A percentile compares a stretch with the other conserved stretches of the same genome.
phyloP scores from a whole-genome alignment of 2,797 vertebrate species.

The Cygnus olor region DNA sequence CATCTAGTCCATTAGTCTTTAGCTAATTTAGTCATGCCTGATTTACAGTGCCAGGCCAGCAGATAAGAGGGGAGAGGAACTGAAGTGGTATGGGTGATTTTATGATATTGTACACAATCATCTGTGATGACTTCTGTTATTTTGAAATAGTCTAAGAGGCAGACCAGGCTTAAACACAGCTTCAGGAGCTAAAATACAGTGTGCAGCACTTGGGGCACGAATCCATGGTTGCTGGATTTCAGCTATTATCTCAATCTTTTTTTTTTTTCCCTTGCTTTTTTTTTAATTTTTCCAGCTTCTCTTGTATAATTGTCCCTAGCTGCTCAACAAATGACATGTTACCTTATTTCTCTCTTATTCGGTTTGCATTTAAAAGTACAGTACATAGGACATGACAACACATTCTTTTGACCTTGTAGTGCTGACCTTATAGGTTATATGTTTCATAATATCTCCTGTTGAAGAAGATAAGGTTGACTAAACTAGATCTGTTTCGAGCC shows the following conservation, averaged over 20 bases:
- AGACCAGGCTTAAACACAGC: not conserved
- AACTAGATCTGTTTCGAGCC: conserved; percentile 66
- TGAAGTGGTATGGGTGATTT: not conserved
- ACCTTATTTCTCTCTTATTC: not conserved
- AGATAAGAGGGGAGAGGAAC: not conserved
- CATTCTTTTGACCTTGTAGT: conserved; percentile 41
- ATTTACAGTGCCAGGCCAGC: not conserved
- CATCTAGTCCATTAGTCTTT: not conserved
- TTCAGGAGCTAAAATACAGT: not conserved
- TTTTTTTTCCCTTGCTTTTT: not conserved
- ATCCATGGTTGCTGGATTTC: not conserved
- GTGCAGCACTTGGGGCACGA: not conserved
- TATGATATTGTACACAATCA: not conserved
- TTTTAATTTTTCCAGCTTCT: not conserved
- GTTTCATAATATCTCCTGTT: conserved; percentile 54
- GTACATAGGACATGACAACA: not conserved
- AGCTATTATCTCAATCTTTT: not conserved
- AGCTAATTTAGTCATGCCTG: not conserved
- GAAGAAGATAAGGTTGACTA: conserved; percentile 59
- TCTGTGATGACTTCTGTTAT: not conserved
- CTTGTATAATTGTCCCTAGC: not conserved
- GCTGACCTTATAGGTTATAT: conserved; percentile 36
- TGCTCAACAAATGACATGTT: not conserved
- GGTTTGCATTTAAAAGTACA: not conserved
- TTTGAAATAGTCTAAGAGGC: not conserved